Conservation (phyloP, 2,888 invertebrate genomes). For the Meteorus colon region DNA sequence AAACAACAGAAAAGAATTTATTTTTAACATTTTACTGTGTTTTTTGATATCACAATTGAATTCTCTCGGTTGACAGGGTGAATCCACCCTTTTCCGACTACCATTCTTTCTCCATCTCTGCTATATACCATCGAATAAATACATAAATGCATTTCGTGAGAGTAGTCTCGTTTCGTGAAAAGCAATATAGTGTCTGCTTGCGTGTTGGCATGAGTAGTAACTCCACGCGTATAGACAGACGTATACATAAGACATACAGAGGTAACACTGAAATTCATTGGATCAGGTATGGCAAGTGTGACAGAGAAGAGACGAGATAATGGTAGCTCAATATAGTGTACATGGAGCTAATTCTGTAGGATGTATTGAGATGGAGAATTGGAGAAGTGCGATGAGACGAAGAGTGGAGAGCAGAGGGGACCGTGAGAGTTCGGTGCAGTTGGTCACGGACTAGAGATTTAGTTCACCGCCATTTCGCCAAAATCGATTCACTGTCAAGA, state of each 20-base stretch:
- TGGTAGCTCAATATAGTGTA: not conserved
- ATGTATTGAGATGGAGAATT: slow-evolving; percentile 10
- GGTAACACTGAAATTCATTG: slow-evolving; percentile 22
- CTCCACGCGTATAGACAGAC: not conserved
- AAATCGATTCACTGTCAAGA: slow-evolving; percentile 17
- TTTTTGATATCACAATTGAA: too few relatives aligned
- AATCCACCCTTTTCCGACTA: not conserved
- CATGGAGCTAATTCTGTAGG: slow-evolving; percentile 19
- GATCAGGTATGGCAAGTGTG: slow-evolving; percentile 14
- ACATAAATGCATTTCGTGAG: not conserved
- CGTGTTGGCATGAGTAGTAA: not conserved
- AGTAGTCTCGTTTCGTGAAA: not conserved
- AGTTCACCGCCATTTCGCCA: slow-evolving; percentile 3
- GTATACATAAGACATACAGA: not conserved
- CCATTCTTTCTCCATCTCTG: slow-evolving; percentile 17
- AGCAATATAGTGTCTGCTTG: not conserved
- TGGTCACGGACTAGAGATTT: slow-evolving; percentile 10
- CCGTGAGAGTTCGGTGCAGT: slow-evolving; percentile 25
- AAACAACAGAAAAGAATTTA: too few relatives aligned
- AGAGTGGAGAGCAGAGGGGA: slow-evolving; percentile 4
- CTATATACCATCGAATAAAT: not conserved
- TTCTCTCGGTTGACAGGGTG: too few relatives aligned
- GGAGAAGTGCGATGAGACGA: not conserved
- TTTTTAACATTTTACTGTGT: too few relatives aligned
- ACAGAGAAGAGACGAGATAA: not conserved